Percentiles rank a stretch among this genome's conserved stretches.
These are phyloP conservation scores for Campaea margaritaria DNA, from an alignment of 2,888 invertebrate genomes.

Conservation along the genomic window DNA sequence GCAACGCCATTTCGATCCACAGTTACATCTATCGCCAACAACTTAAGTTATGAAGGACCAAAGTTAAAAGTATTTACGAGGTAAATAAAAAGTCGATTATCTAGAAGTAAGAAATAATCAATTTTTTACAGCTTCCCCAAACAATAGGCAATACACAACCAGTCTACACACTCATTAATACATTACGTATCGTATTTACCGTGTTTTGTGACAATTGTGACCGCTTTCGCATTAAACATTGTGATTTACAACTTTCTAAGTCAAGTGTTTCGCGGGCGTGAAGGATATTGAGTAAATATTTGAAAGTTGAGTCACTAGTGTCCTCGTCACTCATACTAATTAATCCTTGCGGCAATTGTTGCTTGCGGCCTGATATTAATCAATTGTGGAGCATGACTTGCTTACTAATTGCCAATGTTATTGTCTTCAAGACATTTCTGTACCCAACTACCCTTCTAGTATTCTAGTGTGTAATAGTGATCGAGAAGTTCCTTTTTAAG, in stretches of 20 bases:
- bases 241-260: conserved; percentile 28
- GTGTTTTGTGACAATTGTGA: conserved; percentile 1
- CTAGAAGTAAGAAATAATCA: neutral
- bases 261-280: conserved; percentile 9
- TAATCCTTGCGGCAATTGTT: conserved; percentile 51
- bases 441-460: too few relatives aligned
- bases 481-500: too few relatives aligned
- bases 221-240: neutral
- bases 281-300: conserved; percentile 54
- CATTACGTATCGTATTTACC: conserved; percentile 5
- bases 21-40: neutral
- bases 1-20: conserved; percentile 24
- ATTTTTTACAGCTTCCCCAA: conserved; percentile 17
- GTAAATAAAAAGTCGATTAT: too few relatives aligned
- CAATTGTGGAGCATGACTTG: conserved; percentile 18
- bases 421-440: conserved; percentile 1
- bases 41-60: conserved; percentile 13
- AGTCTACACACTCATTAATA: conserved; percentile 8
- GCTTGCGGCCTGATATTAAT: conserved; percentile 28
- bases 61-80: conserved; percentile 16
- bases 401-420: neutral
- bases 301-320: conserved; percentile 61
- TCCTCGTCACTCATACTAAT: conserved; percentile 54
- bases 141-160: conserved; percentile 39
- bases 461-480: too few relatives aligned